These are phyloP conservation scores for Aphaenogaster ashmeadi DNA, from an alignment of 1,140 invertebrate genomes.

Conservation along the genomic window DNA sequence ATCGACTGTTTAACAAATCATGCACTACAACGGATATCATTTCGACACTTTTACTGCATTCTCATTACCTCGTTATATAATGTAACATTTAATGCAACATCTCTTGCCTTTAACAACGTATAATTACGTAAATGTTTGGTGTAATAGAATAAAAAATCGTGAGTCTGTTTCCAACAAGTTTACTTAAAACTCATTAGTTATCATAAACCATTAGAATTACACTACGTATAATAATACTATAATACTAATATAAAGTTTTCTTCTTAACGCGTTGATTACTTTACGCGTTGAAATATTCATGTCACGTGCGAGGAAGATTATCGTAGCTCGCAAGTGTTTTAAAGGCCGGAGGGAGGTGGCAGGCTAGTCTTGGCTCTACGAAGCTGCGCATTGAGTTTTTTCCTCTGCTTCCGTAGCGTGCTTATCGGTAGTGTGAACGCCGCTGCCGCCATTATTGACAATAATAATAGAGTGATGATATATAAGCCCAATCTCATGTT, in stretches of 20 bases:
- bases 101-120: not conserved
- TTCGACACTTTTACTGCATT: not conserved
- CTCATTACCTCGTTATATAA: not conserved
- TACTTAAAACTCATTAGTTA: constrained; percentile 21
- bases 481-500: constrained; percentile 20
- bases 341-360: not conserved
- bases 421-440: not conserved
- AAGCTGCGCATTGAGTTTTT: not conserved
- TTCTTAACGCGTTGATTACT: constrained; percentile 12
- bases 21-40: not conserved
- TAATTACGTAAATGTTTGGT: not conserved
- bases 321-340: constrained; percentile 7
- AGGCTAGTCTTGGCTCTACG: not conserved
- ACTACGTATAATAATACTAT: not conserved
- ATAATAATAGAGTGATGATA: constrained; percentile 2
- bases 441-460: not conserved
- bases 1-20: not conserved
- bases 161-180: not conserved
- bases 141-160: not conserved
- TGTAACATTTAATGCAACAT: not conserved
- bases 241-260: constrained; percentile 12
- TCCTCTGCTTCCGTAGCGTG: not conserved
- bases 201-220: constrained; percentile 30
- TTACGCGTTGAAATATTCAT: constrained; percentile 12
- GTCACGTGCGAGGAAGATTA: constrained; percentile 1